These are phyloP conservation scores for Megalops atlanticus DNA, from an alignment of 2,113 vertebrate species.

Conservation along the genomic window DNA sequence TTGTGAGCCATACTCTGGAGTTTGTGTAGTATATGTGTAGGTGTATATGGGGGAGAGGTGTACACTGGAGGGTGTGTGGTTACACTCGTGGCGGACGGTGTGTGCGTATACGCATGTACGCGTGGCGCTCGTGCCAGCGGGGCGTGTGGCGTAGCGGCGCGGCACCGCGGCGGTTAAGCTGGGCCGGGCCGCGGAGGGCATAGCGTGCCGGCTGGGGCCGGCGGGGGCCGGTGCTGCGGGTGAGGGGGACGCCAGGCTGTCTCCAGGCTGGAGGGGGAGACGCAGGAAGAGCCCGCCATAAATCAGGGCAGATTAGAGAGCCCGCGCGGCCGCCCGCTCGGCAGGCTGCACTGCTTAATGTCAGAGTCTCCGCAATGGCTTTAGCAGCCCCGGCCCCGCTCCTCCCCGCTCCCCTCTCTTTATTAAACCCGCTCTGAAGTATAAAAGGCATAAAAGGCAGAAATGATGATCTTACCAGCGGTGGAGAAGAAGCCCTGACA, in stretches of 20 bases:
- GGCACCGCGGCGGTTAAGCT: constrained; percentile 73
- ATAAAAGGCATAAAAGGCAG: constrained; percentile 62
- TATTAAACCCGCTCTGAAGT: constrained; percentile 88
- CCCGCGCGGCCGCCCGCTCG: constrained; percentile 83
- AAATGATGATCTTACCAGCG: constrained; percentile 84
- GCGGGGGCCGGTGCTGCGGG: constrained; percentile 77
- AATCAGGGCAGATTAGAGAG: constrained; percentile 99
- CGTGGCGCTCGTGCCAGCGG: no score
- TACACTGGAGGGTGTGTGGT: background rate
- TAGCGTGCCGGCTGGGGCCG: constrained; percentile 68
- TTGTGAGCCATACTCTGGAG: no score
- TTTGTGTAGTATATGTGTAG: no score
- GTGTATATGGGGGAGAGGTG: background rate
- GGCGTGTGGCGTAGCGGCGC: background rate
- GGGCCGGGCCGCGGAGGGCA: constrained; percentile 35
- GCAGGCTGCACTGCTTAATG: constrained; percentile 92
- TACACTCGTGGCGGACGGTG: background rate
- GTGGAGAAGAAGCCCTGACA: constrained; percentile 77
- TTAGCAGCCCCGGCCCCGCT: constrained; percentile 79
- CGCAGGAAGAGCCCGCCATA: constrained; percentile 92
- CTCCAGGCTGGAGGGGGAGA: constrained; percentile 92
- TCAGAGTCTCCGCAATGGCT: constrained; percentile 90
- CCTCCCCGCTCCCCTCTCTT: constrained; percentile 68
- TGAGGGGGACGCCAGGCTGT: constrained; percentile 92
- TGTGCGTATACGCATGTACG: no score